Percentiles rank a stretch among this genome's conserved stretches.
Evolutionary conservation across 2,888 invertebrate genomes (phyloP).

Genomic region (Trissolcus brochymenae): DNA sequence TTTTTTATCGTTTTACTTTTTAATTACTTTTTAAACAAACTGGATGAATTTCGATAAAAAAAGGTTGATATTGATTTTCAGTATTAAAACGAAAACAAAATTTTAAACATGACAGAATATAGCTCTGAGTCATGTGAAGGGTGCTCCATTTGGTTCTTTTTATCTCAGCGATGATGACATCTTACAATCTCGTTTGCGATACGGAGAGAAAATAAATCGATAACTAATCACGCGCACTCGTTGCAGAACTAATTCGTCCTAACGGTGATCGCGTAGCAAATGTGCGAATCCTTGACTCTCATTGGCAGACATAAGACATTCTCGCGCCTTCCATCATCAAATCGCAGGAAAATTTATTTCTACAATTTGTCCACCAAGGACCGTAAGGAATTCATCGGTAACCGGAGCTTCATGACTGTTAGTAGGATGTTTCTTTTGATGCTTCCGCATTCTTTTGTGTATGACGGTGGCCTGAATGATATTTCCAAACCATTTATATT

Average conservation of each 20-base stretch:
- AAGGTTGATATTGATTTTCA: too few species aligned
- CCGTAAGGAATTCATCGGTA: constrained; percentile 70
- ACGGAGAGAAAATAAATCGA: constrained; percentile 35
- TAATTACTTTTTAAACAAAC: too few species aligned
- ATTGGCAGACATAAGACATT: constrained; percentile 42
- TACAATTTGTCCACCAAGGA: constrained; percentile 65
- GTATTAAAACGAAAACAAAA: too few species aligned
- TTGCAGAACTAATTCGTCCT: constrained; percentile 51
- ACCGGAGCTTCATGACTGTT: constrained; percentile 60
- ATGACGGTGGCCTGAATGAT: constrained; percentile 22
- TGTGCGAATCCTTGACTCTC: constrained; percentile 46
- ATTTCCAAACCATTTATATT: constrained; percentile 16
- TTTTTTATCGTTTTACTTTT: too few species aligned
- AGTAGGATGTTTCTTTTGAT: constrained; percentile 41
- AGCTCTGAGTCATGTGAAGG: neutral
- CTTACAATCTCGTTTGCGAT: constrained; percentile 43
- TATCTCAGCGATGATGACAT: constrained; percentile 44
- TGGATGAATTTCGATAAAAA: too few species aligned
- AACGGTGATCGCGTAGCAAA: constrained; percentile 51
- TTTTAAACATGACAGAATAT: neutral
- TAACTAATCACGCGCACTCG: constrained; percentile 40
- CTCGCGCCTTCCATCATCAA: constrained; percentile 40
- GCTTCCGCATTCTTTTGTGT: constrained; percentile 51
- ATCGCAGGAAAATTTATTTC: constrained; percentile 54
- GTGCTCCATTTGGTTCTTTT: constrained; percentile 29